phyloP scores from a whole-genome alignment of 2,113 vertebrate genomes.

The Rhineura floridana region DNA sequence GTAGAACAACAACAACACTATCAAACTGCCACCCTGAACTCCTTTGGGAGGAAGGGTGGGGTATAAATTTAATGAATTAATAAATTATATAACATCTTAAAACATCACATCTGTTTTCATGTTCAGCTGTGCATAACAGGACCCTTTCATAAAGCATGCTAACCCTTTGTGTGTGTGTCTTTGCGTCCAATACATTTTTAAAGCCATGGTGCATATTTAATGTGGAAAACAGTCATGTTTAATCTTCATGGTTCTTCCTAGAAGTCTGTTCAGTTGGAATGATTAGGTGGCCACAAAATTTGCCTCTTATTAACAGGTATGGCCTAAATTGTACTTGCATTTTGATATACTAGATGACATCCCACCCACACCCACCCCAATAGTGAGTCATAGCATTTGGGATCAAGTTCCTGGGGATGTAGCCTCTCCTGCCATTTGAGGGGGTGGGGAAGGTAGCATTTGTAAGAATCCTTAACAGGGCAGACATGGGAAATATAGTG shows the following conservation, averaged over 20 bases:
- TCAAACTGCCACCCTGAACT: neutral
- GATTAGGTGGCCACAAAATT: neutral
- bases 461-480: neutral
- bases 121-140: neutral
- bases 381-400: neutral
- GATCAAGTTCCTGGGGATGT: neutral
- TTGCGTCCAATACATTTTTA: constrained; percentile 47
- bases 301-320: neutral
- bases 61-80: too few species aligned
- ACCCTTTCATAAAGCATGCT: neutral
- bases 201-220: constrained; percentile 42
- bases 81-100: neutral
- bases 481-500: neutral
- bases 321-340: too few species aligned
- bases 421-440: neutral
- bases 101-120: neutral
- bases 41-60: too few species aligned
- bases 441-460: neutral
- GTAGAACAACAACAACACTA: neutral
- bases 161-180: too few species aligned
- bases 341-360: neutral
- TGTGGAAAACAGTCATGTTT: constrained; percentile 48
- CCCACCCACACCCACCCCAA: neutral
- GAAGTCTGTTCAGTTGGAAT: neutral
- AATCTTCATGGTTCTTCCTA: neutral